Conservation (phyloP, 2,113 vertebrate species). For the Shinisaurus crocodilurus region DNA sequence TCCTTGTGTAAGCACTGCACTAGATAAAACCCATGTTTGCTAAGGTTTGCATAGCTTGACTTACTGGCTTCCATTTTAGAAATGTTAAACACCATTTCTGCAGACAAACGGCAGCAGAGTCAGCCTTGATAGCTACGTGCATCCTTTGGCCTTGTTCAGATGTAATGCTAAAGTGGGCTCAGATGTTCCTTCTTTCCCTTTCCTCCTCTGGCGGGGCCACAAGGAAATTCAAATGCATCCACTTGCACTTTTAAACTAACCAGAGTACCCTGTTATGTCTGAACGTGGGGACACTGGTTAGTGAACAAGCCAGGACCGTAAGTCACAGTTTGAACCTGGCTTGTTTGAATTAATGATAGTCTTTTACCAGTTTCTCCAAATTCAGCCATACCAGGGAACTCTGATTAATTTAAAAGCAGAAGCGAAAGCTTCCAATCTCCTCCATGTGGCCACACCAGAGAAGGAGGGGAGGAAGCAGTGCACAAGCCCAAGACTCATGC, state of each 20-base stretch:
- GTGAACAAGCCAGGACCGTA: not conserved
- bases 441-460: not conserved
- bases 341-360: not conserved
- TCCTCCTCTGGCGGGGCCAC: not conserved
- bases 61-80: not conserved
- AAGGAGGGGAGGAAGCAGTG: too few species aligned
- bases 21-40: not conserved
- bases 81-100: too few species aligned
- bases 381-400: not conserved
- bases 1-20: not conserved
- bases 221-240: not conserved
- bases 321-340: not conserved
- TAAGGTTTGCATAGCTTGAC: not conserved
- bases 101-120: not conserved
- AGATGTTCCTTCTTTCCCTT: not conserved
- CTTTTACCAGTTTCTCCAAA: not conserved
- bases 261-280: not conserved
- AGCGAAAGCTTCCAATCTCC: not conserved
- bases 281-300: not conserved
- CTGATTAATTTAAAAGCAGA: not conserved
- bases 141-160: not conserved
- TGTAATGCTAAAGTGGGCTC: not conserved
- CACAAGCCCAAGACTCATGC: too few species aligned
- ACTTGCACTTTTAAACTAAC: not conserved
- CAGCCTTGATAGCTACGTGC: not conserved